Conservation (phyloP, 2,797 vertebrate genomes). For the Phrynocephalus forsythii region DNA sequence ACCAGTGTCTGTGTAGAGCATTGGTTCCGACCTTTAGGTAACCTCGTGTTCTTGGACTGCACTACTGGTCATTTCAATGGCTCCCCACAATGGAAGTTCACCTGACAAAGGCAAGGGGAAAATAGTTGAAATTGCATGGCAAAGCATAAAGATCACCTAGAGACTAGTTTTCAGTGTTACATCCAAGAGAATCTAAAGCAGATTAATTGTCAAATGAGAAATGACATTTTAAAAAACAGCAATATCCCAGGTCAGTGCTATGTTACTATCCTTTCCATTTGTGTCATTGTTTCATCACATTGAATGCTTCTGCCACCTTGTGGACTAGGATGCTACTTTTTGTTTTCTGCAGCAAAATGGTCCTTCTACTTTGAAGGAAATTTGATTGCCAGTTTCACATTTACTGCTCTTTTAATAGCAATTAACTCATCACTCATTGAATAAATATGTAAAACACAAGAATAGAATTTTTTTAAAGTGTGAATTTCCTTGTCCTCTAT, state of each 20-base stretch:
- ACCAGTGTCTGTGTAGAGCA: background rate
- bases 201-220: slow-evolving; percentile 32
- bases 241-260: background rate
- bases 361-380: background rate
- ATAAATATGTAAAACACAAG: too few relatives aligned
- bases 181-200: too few relatives aligned
- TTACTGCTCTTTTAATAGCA: too few relatives aligned
- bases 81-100: background rate
- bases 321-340: background rate
- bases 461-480: too few relatives aligned
- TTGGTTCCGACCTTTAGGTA: background rate
- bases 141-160: background rate
- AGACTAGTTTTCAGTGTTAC: background rate
- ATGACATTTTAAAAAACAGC: background rate
- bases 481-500: too few relatives aligned
- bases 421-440: too few relatives aligned
- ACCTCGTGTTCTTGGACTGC: background rate
- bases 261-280: background rate
- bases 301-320: background rate
- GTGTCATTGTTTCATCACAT: background rate
- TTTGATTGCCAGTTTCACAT: background rate
- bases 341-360: background rate
- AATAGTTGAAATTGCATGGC: background rate
- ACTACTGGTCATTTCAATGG: background rate
- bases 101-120: background rate